Evolutionary conservation across 2,888 invertebrate genomes (phyloP).

Genomic region (Uropetala carovei): DNA sequence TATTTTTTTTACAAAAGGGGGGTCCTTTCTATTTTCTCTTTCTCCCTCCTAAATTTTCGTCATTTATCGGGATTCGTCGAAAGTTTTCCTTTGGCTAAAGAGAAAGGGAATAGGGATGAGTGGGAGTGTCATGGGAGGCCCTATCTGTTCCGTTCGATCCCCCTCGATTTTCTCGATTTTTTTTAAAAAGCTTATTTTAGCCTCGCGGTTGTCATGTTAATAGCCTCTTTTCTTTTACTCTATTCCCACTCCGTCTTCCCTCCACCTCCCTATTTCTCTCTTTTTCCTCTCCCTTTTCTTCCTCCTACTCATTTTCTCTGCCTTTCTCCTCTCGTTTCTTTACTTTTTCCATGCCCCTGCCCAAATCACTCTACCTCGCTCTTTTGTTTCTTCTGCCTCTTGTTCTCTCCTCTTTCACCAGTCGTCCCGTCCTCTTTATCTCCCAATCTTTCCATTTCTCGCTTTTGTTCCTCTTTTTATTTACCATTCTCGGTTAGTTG

Average conservation of each 20-base stretch:
- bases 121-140: neutral
- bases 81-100: conserved; percentile 1
- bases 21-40: neutral
- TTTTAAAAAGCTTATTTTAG: neutral
- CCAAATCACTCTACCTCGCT: too few species aligned
- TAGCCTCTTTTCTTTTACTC: neutral
- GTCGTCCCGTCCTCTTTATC: too few species aligned
- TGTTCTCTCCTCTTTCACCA: too few species aligned
- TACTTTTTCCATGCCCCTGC: too few species aligned
- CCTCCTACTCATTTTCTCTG: too few species aligned
- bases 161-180: neutral
- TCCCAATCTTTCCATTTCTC: too few species aligned
- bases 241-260: neutral
- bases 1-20: neutral
- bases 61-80: neutral
- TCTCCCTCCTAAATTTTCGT: neutral
- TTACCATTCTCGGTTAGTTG: too few species aligned
- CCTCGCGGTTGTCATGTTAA: neutral
- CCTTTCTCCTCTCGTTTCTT: too few species aligned
- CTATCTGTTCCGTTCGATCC: neutral
- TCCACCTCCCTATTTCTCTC: neutral
- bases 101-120: neutral
- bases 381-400: too few species aligned
- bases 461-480: too few species aligned
- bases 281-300: neutral